Evolutionary conservation across 2,797 vertebrate genomes (phyloP).

Genomic region (Xenentodon cancila): DNA sequence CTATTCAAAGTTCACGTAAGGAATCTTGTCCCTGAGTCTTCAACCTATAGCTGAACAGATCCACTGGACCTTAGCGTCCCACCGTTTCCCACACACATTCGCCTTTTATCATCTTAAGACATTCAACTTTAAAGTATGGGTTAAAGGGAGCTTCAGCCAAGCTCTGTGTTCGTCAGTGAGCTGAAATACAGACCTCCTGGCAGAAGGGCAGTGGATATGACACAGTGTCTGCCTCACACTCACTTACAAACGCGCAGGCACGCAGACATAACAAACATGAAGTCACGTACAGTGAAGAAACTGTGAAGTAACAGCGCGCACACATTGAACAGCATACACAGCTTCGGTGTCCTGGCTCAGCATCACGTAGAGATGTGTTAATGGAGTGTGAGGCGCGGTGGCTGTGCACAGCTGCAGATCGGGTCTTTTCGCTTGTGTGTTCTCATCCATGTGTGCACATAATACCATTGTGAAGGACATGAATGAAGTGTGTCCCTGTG

Average conservation of each 20-base stretch:
- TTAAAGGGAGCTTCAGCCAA: constrained; percentile 69
- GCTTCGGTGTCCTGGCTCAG: constrained; percentile 51
- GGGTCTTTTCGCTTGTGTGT: constrained; percentile 24
- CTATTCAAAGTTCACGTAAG: constrained; percentile 39
- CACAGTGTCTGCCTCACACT: constrained; percentile 45
- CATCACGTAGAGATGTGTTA: constrained; percentile 44
- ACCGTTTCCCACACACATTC: constrained; percentile 22
- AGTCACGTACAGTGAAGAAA: constrained; percentile 50
- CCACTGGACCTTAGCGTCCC: constrained; percentile 29
- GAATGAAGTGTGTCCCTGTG: constrained; percentile 48
- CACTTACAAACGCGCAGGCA: constrained; percentile 30
- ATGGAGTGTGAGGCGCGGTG: constrained; percentile 40
- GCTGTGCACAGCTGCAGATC: constrained; percentile 36
- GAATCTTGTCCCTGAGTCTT: constrained; percentile 80
- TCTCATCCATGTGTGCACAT: constrained; percentile 47
- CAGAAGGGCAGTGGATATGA: constrained; percentile 53
- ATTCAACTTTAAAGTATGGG: constrained; percentile 56
- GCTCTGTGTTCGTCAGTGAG: constrained; percentile 48
- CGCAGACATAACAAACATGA: constrained; percentile 44
- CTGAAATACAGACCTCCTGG: constrained; percentile 42
- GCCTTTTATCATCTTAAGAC: constrained; percentile 35
- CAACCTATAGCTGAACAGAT: constrained; percentile 58
- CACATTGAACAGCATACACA: constrained; percentile 54
- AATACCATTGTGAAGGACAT: constrained; percentile 61
- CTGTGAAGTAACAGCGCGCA: constrained; percentile 53